Conservation (phyloP, 1,140 invertebrate genomes). For the Asbolus verrucosus region DNA sequence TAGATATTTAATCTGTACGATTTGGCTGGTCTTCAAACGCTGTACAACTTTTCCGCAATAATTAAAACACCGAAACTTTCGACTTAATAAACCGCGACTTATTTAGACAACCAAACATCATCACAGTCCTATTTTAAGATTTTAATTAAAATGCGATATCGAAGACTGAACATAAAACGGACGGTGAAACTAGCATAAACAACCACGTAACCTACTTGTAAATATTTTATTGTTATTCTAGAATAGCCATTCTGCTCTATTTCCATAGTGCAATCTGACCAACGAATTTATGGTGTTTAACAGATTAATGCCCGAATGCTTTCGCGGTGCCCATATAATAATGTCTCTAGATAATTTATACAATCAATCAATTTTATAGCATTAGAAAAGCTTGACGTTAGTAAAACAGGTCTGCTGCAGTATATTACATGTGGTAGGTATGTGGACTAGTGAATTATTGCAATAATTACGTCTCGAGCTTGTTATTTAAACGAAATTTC, state of each 20-base stretch:
- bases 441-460: conserved; percentile 26
- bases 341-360: conserved; percentile 28
- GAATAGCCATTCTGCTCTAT: conserved; percentile 27
- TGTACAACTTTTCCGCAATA: too few species aligned
- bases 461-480: conserved; percentile 21
- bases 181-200: conserved; percentile 9
- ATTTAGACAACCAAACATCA: not conserved
- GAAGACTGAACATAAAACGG: conserved; percentile 8
- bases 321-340: conserved; percentile 3
- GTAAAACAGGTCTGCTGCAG: conserved; percentile 2
- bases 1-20: conserved; percentile 26
- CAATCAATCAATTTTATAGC: conserved; percentile 21
- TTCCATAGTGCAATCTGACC: conserved; percentile 21
- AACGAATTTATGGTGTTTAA: conserved; percentile 21
- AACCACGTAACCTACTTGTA: conserved; percentile 33
- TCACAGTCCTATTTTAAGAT: not conserved
- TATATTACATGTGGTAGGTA: conserved; percentile 25
- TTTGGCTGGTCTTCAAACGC: conserved; percentile 5
- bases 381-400: conserved; percentile 25
- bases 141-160: conserved; percentile 25
- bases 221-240: conserved; percentile 28
- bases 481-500: conserved; percentile 33
- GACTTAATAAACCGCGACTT: not conserved
- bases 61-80: too few species aligned
- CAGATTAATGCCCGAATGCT: conserved; percentile 15